Percentiles rank a stretch among this genome's conserved stretches.
These are phyloP conservation scores for Luidia sarsii DNA, from an alignment of 53 echinoderm and acorn worm species.

Conservation along the genomic window DNA sequence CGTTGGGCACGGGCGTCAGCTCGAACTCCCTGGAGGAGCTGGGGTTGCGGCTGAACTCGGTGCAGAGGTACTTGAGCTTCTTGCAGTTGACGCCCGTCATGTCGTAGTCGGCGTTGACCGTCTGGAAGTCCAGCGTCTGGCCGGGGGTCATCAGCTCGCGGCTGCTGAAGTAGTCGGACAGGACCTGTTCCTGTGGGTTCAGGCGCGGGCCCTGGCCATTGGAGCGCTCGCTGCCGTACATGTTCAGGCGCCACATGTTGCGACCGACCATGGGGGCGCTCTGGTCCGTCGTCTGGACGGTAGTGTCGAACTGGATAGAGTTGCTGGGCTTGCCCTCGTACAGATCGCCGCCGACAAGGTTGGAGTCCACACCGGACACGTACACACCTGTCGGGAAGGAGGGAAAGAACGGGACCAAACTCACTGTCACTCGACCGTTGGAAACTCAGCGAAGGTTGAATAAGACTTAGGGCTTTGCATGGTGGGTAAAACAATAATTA, in stretches of 20 bases:
- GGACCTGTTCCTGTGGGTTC: conserved; percentile 67
- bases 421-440: too few relatives aligned
- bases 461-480: too few relatives aligned
- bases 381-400: conserved; percentile 42
- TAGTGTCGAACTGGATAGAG: conserved; percentile 61
- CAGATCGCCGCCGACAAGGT: conserved; percentile 27
- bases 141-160: conserved; percentile 61
- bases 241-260: conserved; percentile 77
- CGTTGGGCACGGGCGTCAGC: conserved; percentile 72
- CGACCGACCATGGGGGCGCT: conserved; percentile 69
- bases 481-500: too few relatives aligned
- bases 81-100: conserved; percentile 78
- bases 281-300: conserved; percentile 60
- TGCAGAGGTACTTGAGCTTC: conserved; percentile 83
- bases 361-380: conserved; percentile 46
- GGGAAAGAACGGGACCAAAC: too few relatives aligned
- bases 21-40: conserved; percentile 68
- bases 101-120: conserved; percentile 70
- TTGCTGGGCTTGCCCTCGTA: conserved; percentile 74
- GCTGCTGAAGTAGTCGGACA: conserved; percentile 76
- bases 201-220: conserved; percentile 84
- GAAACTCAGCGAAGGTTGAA: too few relatives aligned
- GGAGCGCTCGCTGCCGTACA: conserved; percentile 76
- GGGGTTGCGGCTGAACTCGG: conserved; percentile 78
- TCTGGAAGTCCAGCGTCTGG: conserved; percentile 66